Evolutionary conservation across 2,113 vertebrate genomes (phyloP).

Genomic region (Thalassarche chlororhynchos): DNA sequence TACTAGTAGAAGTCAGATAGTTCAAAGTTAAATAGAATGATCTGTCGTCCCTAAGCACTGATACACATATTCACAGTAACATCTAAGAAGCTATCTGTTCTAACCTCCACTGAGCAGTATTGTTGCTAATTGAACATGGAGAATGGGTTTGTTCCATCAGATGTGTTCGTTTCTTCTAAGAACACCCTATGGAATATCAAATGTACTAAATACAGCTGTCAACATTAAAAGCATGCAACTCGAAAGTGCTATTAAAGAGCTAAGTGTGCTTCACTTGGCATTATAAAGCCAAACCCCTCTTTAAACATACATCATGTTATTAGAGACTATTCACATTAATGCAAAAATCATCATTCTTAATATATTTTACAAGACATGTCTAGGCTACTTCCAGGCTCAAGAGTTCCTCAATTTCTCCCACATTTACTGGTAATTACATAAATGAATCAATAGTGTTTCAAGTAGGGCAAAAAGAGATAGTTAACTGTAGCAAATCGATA

Average conservation of each 20-base stretch:
- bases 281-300: conserved; percentile 57
- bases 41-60: conserved; percentile 21
- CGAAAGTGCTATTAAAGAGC: conserved; percentile 60
- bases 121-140: conserved; percentile 59
- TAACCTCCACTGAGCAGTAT: conserved; percentile 1
- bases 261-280: conserved; percentile 63
- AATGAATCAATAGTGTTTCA: conserved; percentile 40
- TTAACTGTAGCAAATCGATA: neutral
- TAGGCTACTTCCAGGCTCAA: conserved; percentile 19
- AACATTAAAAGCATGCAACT: conserved; percentile 67
- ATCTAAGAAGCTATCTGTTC: conserved; percentile 42
- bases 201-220: conserved; percentile 66
- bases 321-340: conserved; percentile 51
- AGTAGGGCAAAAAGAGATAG: neutral
- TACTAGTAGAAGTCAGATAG: conserved; percentile 47
- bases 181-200: conserved; percentile 63
- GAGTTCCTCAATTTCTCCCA: conserved; percentile 27
- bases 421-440: conserved; percentile 44
- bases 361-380: conserved; percentile 57
- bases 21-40: conserved; percentile 44
- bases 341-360: conserved; percentile 53
- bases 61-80: neutral
- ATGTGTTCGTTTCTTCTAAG: conserved; percentile 47
- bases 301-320: conserved; percentile 62
- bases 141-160: conserved; percentile 58